phyloP scores from a whole-genome alignment of 2,113 vertebrate species.

The Platysternon megacephalum region DNA sequence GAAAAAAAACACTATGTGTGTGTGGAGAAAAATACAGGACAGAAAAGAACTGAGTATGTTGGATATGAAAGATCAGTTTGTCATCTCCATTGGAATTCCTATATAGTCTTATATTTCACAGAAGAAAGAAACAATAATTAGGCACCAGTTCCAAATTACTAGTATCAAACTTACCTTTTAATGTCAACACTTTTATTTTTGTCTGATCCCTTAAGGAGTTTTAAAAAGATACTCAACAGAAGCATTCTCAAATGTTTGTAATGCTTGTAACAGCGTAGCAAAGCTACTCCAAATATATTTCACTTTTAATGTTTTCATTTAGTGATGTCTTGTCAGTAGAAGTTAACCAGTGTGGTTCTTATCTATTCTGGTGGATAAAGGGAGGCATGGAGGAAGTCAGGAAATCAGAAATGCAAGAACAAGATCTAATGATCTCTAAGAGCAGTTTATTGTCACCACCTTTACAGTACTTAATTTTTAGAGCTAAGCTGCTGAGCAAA shows the following conservation, averaged over 20 bases:
- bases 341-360: background rate
- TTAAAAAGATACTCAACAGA: background rate
- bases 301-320: background rate
- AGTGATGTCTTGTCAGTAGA: background rate
- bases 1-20: background rate
- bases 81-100: background rate
- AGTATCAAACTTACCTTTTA: background rate
- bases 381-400: background rate
- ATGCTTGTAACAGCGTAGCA: background rate
- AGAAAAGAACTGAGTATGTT: background rate
- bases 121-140: background rate
- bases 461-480: background rate
- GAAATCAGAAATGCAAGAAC: background rate
- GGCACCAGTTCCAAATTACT: background rate
- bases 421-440: background rate
- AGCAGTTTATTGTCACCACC: background rate
- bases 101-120: too few relatives aligned
- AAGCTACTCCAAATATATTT: background rate
- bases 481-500: background rate
- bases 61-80: background rate
- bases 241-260: background rate
- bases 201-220: background rate
- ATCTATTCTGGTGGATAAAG: background rate
- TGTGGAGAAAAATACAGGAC: background rate
- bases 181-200: background rate